These are phyloP conservation scores for Malacoraja senta DNA, from an alignment of 2,797 vertebrate species.

Conservation along the genomic window DNA sequence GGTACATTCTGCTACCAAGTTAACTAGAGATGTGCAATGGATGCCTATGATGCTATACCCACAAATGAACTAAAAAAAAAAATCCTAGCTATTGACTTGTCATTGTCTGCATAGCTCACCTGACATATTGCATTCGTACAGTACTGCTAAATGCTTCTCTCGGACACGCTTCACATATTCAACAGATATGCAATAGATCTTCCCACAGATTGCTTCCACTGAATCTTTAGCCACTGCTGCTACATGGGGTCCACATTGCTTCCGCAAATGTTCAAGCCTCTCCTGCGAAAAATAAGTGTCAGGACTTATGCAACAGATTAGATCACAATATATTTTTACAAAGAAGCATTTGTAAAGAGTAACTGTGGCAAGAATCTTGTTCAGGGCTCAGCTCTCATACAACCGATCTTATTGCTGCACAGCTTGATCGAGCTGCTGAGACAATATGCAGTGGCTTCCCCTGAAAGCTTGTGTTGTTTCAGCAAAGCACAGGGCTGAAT, in stretches of 20 bases:
- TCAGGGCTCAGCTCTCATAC: too few relatives aligned
- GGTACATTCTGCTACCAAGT: not conserved
- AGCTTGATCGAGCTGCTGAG: too few relatives aligned
- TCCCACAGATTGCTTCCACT: conserved; percentile 93
- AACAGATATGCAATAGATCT: conserved; percentile 90
- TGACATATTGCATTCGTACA: conserved; percentile 79
- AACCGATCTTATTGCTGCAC: too few relatives aligned
- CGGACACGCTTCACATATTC: conserved; percentile 86
- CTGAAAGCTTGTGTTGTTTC: too few relatives aligned
- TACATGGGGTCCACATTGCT: conserved; percentile 89
- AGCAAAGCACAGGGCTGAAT: too few relatives aligned
- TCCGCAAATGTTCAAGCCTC: conserved; percentile 87
- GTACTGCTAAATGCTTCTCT: conserved; percentile 77
- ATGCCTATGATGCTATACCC: not conserved
- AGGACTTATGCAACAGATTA: not conserved
- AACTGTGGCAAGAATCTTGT: too few relatives aligned
- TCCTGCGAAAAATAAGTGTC: conserved; percentile 60
- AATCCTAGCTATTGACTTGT: not conserved
- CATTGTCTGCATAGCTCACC: conserved; percentile 53
- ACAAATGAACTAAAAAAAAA: too few relatives aligned
- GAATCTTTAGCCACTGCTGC: conserved; percentile 89
- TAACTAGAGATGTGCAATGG: not conserved
- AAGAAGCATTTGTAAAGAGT: not conserved
- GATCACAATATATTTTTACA: not conserved
- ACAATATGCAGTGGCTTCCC: too few relatives aligned